Percentiles rank a stretch among this genome's conserved stretches.
Evolutionary conservation across 1,140 invertebrate species (phyloP).

Genomic region (Centruroides sculpturatus): DNA sequence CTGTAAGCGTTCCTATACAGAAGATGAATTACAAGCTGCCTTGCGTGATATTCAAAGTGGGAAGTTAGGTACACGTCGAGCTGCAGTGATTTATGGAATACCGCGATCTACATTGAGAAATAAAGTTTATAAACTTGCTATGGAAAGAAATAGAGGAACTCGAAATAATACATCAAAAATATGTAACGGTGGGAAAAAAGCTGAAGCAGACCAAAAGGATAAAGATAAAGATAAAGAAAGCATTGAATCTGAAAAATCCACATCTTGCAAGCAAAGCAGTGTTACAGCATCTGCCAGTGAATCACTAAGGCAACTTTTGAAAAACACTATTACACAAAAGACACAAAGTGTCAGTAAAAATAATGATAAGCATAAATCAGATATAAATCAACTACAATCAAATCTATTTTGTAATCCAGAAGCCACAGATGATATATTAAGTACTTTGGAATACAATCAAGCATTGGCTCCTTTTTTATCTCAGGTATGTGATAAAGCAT

Average conservation of each 20-base stretch:
- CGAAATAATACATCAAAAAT: constrained; percentile 11
- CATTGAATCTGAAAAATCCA: too few species aligned
- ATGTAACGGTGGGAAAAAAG: not conserved
- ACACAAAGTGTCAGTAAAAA: not conserved
- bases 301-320: constrained; percentile 39
- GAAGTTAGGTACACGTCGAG: constrained; percentile 74
- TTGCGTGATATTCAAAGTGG: constrained; percentile 82
- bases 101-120: constrained; percentile 86
- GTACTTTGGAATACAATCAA: constrained; percentile 10
- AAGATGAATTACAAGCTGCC: constrained; percentile 77
- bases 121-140: constrained; percentile 74
- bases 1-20: constrained; percentile 57
- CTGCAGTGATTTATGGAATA: constrained; percentile 87
- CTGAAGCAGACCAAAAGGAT: constrained; percentile 37
- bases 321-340: constrained; percentile 17
- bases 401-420: not conserved
- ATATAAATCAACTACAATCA: not conserved
- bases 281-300: constrained; percentile 28
- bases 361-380: not conserved
- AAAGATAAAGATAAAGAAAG: constrained; percentile 20
- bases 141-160: constrained; percentile 33
- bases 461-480: constrained; percentile 17
- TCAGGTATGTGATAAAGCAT: constrained; percentile 6
- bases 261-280: too few species aligned
- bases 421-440: constrained; percentile 6